Conservation (phyloP, 1,140 invertebrate genomes). For the Spodoptera litura region DNA sequence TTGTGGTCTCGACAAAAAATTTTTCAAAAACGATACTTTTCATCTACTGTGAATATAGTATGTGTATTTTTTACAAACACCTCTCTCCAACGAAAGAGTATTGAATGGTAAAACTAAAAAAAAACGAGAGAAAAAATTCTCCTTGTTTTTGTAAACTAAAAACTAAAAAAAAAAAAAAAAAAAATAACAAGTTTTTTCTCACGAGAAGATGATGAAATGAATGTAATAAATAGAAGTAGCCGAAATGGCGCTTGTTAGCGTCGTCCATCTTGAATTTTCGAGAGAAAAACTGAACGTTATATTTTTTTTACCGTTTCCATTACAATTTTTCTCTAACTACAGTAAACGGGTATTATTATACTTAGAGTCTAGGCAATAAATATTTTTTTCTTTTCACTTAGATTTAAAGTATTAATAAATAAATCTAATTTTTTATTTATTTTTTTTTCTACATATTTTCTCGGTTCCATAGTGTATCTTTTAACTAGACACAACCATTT, state of each 20-base stretch:
- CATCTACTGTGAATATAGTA: constrained; percentile 23
- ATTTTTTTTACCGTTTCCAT: constrained; percentile 36
- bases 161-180: neutral
- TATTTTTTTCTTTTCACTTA: constrained; percentile 53
- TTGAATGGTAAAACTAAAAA: constrained; percentile 2
- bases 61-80: constrained; percentile 31
- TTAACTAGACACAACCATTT: constrained; percentile 54
- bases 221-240: constrained; percentile 22
- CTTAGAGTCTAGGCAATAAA: constrained; percentile 47
- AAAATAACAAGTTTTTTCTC: neutral
- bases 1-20: constrained; percentile 42
- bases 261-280: neutral
- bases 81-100: constrained; percentile 27
- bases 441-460: constrained; percentile 35
- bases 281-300: constrained; percentile 14
- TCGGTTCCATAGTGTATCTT: constrained; percentile 50
- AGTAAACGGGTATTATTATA: constrained; percentile 47
- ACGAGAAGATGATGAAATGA: neutral
- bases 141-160: neutral
- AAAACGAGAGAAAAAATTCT: constrained; percentile 43
- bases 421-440: constrained; percentile 49
- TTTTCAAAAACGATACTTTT: constrained; percentile 50
- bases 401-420: constrained; percentile 50
- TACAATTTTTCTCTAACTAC: constrained; percentile 46
- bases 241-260: constrained; percentile 18